A percentile compares a stretch with the other conserved stretches of the same genome.
Evolutionary conservation across 1,140 invertebrate genomes (phyloP).

Genomic region (Littorina saxatilis): DNA sequence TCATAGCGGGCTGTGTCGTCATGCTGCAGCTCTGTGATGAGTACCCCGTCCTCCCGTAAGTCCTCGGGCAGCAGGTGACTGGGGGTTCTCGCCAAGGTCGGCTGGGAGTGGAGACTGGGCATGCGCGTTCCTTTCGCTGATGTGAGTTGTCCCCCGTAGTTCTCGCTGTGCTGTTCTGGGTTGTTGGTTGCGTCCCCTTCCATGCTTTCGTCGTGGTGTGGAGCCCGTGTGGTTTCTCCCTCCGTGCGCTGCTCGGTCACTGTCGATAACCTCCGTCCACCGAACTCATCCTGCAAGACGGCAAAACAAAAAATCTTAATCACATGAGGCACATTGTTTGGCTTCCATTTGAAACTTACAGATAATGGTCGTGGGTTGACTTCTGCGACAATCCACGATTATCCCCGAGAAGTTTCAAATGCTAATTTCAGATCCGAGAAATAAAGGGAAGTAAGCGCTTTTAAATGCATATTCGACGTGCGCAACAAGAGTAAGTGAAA

Average conservation of each 20-base stretch:
- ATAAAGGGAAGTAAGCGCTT: neutral
- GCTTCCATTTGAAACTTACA: too few relatives aligned
- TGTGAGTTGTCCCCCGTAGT: neutral
- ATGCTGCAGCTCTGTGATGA: conserved; percentile 53
- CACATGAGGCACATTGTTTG: neutral
- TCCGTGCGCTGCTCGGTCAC: conserved; percentile 3
- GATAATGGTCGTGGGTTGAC: neutral
- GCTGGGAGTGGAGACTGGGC: conserved; percentile 45
- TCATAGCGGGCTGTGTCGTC: conserved; percentile 32
- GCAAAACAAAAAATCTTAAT: neutral
- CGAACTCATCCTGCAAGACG: neutral
- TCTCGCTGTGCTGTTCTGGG: neutral
- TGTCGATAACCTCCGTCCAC: neutral
- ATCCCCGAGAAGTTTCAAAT: neutral
- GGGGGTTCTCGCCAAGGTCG: conserved; percentile 46
- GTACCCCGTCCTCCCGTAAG: conserved; percentile 75
- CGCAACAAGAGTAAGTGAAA: neutral
- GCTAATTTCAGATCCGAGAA: neutral
- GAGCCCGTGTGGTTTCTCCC: neutral
- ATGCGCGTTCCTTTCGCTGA: conserved; percentile 34
- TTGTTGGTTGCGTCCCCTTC: neutral
- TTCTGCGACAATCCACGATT: neutral
- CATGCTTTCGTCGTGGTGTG: neutral
- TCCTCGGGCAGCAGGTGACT: conserved; percentile 26
- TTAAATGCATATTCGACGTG: neutral